These are phyloP conservation scores for Chroicocephalus ridibundus DNA, from an alignment of 2,113 vertebrate genomes.

Conservation along the genomic window DNA sequence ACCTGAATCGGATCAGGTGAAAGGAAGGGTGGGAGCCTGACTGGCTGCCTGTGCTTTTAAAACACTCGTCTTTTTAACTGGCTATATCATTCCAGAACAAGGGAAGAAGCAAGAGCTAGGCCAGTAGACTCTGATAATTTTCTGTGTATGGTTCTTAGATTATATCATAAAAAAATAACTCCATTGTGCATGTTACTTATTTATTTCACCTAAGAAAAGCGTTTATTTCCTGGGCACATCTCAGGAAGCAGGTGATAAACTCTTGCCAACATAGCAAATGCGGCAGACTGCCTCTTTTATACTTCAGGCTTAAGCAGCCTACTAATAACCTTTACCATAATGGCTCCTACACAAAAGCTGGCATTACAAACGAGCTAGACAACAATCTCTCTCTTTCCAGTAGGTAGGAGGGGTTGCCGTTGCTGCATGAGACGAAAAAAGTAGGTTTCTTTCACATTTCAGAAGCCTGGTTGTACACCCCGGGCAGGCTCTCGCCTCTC, in stretches of 20 bases:
- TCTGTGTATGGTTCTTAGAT: neutral
- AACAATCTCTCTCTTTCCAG: neutral
- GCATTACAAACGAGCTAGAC: neutral
- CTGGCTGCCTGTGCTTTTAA: neutral
- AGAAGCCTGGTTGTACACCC: neutral
- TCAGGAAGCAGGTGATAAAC: neutral
- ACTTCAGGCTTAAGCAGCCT: neutral
- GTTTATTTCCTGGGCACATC: neutral
- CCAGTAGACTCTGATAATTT: neutral
- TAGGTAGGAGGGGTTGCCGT: neutral
- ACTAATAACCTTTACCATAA: neutral
- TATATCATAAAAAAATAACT: neutral
- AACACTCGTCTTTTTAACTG: neutral
- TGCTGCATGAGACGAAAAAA: neutral
- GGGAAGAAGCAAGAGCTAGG: neutral
- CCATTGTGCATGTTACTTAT: rapidly evolving
- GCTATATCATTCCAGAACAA: neutral
- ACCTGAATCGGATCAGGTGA: neutral
- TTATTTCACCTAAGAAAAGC: neutral
- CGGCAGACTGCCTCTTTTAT: too few species aligned
- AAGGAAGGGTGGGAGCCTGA: neutral
- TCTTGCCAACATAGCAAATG: rapidly evolving
- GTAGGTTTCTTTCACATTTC: neutral
- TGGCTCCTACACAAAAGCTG: neutral
- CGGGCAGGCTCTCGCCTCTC: neutral